Conservation (phyloP, 2,113 vertebrate species). For the Empidonax alnorum region DNA sequence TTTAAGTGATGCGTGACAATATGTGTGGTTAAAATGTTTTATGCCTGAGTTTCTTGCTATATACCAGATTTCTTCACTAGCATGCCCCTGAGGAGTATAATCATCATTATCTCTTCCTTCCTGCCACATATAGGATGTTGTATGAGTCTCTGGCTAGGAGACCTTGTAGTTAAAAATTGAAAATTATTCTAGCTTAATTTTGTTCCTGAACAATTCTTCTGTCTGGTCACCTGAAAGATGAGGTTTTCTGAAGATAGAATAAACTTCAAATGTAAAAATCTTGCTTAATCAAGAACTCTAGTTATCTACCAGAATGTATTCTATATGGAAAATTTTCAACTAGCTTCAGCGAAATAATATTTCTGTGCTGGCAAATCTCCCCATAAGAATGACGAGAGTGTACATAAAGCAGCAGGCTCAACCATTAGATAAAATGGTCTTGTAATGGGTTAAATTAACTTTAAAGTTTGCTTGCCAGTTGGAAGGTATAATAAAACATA, state of each 20-base stretch:
- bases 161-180: not conserved
- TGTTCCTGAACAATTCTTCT: not conserved
- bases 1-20: not conserved
- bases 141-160: not conserved
- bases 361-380: not conserved
- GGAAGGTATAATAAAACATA: constrained; percentile 40
- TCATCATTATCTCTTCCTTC: not conserved
- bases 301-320: not conserved
- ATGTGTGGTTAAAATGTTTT: not conserved
- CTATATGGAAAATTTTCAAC: not conserved
- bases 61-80: not conserved
- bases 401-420: not conserved
- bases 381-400: not conserved
- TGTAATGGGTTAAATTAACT: constrained; percentile 44
- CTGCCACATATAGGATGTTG: not conserved
- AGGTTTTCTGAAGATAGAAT: not conserved
- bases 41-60: not conserved
- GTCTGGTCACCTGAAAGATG: not conserved
- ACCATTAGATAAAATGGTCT: constrained; percentile 4
- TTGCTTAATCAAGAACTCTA: not conserved
- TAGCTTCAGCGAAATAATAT: not conserved
- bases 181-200: constrained; percentile 5
- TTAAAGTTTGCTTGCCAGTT: constrained; percentile 22
- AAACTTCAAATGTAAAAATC: not conserved
- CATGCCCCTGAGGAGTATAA: not conserved